Percentiles rank a stretch among this genome's conserved stretches.
These are phyloP conservation scores for Phenacoccus solenopsis DNA, from an alignment of 1,140 invertebrate species.

Conservation along the genomic window DNA sequence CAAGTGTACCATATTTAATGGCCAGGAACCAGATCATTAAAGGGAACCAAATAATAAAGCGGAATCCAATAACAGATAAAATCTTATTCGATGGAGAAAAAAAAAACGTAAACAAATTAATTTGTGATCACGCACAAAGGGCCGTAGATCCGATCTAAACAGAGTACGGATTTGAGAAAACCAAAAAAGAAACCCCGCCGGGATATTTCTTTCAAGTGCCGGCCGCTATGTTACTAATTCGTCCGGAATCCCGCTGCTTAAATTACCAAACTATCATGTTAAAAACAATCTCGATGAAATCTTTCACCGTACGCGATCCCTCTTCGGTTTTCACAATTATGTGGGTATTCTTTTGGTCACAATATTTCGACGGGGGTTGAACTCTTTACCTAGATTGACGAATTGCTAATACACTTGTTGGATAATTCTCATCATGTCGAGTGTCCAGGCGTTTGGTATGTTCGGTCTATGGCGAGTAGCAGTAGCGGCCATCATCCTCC, in stretches of 20 bases:
- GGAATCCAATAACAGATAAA: constrained; percentile 6
- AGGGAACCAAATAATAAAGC: neutral
- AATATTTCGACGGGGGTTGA: too few species aligned
- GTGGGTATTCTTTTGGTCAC: too few species aligned
- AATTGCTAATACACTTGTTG: too few species aligned
- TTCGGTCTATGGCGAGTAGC: too few species aligned
- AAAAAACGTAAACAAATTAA: constrained; percentile 12
- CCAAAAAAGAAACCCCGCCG: neutral
- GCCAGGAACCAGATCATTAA: constrained; percentile 7
- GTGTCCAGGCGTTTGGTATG: too few species aligned
- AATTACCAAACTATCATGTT: neutral
- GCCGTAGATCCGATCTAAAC: constrained; percentile 5
- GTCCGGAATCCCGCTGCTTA: constrained; percentile 11
- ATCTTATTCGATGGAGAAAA: constrained; percentile 4
- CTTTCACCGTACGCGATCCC: too few species aligned
- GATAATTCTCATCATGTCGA: too few species aligned
- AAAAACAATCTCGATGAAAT: neutral
- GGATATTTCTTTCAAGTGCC: constrained; percentile 16
- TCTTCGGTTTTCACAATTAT: too few species aligned
- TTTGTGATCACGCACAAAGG: constrained; percentile 15
- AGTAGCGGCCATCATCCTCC: too few species aligned
- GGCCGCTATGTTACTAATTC: constrained; percentile 15
- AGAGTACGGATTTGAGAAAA: constrained; percentile 6
- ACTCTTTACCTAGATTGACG: too few species aligned
- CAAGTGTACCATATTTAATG: too few species aligned